Evolutionary conservation across 2,797 vertebrate species (phyloP).

Genomic region (Bovichtus variegatus): DNA sequence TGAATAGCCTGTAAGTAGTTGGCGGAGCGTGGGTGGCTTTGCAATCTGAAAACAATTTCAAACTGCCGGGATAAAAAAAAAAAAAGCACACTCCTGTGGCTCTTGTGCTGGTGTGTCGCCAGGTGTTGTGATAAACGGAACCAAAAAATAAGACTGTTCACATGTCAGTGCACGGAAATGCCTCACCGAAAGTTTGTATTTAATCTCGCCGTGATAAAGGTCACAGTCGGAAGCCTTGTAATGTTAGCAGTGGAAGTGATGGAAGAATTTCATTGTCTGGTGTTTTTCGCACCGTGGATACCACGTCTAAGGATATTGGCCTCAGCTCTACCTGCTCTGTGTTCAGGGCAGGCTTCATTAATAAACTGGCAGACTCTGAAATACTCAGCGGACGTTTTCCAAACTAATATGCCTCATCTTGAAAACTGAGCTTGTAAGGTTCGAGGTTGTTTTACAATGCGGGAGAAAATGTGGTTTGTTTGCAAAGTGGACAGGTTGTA

Average conservation of each 20-base stretch:
- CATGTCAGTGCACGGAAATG: too few relatives aligned
- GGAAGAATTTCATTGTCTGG: conserved; percentile 25
- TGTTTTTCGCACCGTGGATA: not conserved
- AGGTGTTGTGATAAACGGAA: conserved; percentile 33
- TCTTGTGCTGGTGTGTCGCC: not conserved
- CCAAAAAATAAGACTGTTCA: not conserved
- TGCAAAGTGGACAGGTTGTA: conserved; percentile 7
- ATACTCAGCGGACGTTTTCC: conserved; percentile 35
- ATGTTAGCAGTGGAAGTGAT: conserved; percentile 1
- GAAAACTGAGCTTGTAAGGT: conserved; percentile 17
- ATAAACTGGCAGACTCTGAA: conserved; percentile 28
- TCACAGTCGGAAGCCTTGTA: conserved; percentile 17
- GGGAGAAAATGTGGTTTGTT: conserved; percentile 6
- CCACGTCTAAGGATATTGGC: conserved; percentile 38
- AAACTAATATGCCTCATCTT: conserved; percentile 33
- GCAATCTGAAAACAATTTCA: conserved; percentile 55
- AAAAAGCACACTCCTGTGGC: conserved; percentile 12
- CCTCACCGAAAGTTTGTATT: conserved; percentile 1
- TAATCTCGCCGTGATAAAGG: conserved; percentile 7
- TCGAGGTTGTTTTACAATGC: conserved; percentile 1
- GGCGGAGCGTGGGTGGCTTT: conserved; percentile 27
- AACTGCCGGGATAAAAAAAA: conserved; percentile 27
- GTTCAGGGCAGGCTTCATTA: conserved; percentile 46
- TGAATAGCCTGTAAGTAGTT: conserved; percentile 41
- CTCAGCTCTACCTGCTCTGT: conserved; percentile 14